A percentile compares a stretch with the other conserved stretches of the same genome.
phyloP scores from a whole-genome alignment of 64 coral and sea anemone genomes.

The Astreopora myriophthalma region DNA sequence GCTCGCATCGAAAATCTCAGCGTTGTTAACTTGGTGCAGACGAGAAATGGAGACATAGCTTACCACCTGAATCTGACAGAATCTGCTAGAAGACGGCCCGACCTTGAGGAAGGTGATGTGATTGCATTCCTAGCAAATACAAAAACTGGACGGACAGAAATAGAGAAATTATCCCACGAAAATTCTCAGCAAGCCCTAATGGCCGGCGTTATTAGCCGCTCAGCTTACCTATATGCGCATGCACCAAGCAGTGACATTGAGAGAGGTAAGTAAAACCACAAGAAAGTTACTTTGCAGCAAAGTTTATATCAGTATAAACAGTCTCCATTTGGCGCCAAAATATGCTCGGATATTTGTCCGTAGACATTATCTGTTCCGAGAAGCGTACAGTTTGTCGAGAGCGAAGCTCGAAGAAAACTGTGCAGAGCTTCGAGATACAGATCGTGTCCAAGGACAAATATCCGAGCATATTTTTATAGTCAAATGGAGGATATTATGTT shows the following conservation, averaged over 20 bases:
- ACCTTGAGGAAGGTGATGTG: conserved; percentile 78
- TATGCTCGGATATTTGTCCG: no score
- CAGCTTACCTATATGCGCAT: conserved; percentile 74
- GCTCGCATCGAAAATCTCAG: conserved; percentile 50
- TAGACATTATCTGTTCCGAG: no score
- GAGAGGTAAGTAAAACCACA: conserved; percentile 7
- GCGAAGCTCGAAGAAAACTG: no score
- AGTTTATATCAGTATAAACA: no score
- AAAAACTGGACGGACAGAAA: conserved; percentile 54
- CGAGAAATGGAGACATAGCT: conserved; percentile 58
- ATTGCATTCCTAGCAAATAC: conserved; percentile 61
- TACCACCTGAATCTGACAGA: conserved; percentile 75
- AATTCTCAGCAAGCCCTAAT: conserved; percentile 51
- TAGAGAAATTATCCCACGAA: conserved; percentile 33
- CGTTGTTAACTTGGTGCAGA: conserved; percentile 36
- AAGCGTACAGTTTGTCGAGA: no score
- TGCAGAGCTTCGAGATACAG: no score
- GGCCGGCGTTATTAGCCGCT: conserved; percentile 80
- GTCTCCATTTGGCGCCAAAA: no score
- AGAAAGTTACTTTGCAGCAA: no score
- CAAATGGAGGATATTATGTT: no score
- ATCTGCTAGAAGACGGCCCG: background rate
- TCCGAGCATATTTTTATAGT: no score
- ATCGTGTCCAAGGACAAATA: no score
- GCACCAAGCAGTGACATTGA: conserved; percentile 6